phyloP scores from a whole-genome alignment of 2,113 vertebrate species.

The Ovis aries region DNA sequence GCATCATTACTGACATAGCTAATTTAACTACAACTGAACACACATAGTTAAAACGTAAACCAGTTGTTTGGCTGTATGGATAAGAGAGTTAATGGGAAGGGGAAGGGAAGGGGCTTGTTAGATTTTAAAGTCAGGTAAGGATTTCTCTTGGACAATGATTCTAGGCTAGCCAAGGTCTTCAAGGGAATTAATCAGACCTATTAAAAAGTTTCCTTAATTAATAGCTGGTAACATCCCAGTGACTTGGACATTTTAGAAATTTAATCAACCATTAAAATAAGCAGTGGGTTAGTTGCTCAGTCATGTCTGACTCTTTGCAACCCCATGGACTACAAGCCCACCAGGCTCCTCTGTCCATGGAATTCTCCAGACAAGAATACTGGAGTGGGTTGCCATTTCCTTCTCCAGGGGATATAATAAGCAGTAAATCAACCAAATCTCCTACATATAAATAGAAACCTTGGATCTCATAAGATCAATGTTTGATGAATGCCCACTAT shows the following conservation, averaged over 20 bases:
- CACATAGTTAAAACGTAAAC: not conserved
- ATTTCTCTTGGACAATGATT: not conserved
- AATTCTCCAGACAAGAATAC: not conserved
- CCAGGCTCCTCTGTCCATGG: not conserved
- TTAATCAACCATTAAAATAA: not conserved
- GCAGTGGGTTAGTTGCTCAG: not conserved
- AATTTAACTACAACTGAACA: not conserved
- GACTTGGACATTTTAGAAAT: not conserved
- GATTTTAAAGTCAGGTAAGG: not conserved
- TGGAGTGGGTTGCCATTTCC: not conserved
- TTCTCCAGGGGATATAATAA: not conserved
- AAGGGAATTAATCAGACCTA: not conserved
- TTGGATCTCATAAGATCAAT: not conserved
- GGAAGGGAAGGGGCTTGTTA: not conserved
- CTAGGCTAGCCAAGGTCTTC: not conserved
- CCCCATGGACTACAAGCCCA: not conserved
- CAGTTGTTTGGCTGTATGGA: not conserved
- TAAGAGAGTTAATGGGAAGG: not conserved
- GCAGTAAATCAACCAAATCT: not conserved
- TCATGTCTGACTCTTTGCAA: not conserved
- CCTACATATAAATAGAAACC: not conserved
- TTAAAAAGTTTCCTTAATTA: not conserved
- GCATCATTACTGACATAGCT: not conserved
- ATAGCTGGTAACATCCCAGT: not conserved
- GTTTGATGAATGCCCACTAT: not conserved